Evolutionary conservation across 2,888 invertebrate genomes (phyloP).

Genomic region (Amitus sp.): DNA sequence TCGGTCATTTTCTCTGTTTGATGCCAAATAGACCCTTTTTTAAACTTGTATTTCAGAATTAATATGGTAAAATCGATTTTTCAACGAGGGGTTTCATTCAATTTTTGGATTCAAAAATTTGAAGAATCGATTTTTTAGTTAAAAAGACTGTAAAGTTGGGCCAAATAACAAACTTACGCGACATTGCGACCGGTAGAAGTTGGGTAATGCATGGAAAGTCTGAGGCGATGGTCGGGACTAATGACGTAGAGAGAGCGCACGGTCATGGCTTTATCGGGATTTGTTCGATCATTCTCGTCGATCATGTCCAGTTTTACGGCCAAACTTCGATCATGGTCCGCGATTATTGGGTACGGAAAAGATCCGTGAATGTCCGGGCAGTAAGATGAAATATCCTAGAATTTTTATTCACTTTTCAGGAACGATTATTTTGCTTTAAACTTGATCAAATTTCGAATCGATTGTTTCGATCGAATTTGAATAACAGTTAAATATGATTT

Average conservation of each 20-base stretch:
- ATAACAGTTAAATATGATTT: too few relatives aligned
- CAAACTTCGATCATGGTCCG: constrained; percentile 77
- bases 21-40: too few relatives aligned
- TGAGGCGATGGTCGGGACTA: constrained; percentile 81
- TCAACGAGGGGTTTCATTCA: too few relatives aligned
- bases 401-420: too few relatives aligned
- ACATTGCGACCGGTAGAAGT: constrained; percentile 88
- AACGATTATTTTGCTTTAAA: not conserved
- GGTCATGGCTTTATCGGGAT: constrained; percentile 75
- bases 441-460: not conserved
- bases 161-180: constrained; percentile 81
- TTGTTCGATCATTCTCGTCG: constrained; percentile 77
- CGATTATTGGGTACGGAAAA: constrained; percentile 85
- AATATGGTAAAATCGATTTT: too few relatives aligned
- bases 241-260: constrained; percentile 83
- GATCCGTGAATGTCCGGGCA: constrained; percentile 76
- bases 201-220: constrained; percentile 85
- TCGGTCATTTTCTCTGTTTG: too few relatives aligned
- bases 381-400: constrained; percentile 75
- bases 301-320: constrained; percentile 83
- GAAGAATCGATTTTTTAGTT: not conserved
- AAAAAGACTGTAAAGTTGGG: too few relatives aligned
- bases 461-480: constrained; percentile 5
- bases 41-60: too few relatives aligned
- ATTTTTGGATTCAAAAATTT: too few relatives aligned